Evolutionary conservation across 2,797 vertebrate genomes (phyloP).

Genomic region (Trachurus trachurus): DNA sequence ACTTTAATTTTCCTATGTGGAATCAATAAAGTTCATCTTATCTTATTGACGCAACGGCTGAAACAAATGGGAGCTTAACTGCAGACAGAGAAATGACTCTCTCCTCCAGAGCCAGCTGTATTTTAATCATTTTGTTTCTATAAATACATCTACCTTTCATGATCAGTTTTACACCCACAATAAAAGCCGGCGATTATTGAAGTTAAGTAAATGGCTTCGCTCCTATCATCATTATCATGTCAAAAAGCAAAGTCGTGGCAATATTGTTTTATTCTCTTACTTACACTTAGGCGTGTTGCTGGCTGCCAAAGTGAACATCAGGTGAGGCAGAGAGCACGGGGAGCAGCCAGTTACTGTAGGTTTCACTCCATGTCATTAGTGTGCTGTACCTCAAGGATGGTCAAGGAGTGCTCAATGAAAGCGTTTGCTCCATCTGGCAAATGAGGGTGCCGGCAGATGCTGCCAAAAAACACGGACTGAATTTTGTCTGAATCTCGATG

Average conservation of each 20-base stretch:
- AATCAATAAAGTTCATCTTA: conserved; percentile 57
- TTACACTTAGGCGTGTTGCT: conserved; percentile 5
- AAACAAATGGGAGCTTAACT: conserved; percentile 49
- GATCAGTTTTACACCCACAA: conserved; percentile 38
- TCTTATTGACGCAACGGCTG: conserved; percentile 36
- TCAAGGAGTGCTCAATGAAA: conserved; percentile 52
- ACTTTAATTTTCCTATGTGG: conserved; percentile 42
- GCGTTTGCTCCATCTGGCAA: conserved; percentile 51
- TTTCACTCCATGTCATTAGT: conserved; percentile 16
- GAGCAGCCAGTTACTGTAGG: conserved; percentile 24
- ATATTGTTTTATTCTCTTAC: conserved; percentile 4
- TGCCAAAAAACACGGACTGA: conserved; percentile 42
- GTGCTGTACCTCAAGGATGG: conserved; percentile 40
- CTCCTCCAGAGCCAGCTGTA: conserved; percentile 13
- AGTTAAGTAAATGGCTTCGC: conserved; percentile 34
- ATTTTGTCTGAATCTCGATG: conserved; percentile 25
- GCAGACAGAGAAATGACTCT: conserved; percentile 39
- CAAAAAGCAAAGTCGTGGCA: conserved; percentile 14
- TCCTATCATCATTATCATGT: conserved; percentile 31
- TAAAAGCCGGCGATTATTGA: conserved; percentile 40
- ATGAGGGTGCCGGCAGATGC: conserved; percentile 28
- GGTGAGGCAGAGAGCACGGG: background rate
- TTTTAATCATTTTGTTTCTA: conserved; percentile 46
- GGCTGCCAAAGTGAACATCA: conserved; percentile 28
- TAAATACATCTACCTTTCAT: conserved; percentile 42